These are phyloP conservation scores for Papilio protenor DNA, from an alignment of 2,888 invertebrate species.

Conservation along the genomic window DNA sequence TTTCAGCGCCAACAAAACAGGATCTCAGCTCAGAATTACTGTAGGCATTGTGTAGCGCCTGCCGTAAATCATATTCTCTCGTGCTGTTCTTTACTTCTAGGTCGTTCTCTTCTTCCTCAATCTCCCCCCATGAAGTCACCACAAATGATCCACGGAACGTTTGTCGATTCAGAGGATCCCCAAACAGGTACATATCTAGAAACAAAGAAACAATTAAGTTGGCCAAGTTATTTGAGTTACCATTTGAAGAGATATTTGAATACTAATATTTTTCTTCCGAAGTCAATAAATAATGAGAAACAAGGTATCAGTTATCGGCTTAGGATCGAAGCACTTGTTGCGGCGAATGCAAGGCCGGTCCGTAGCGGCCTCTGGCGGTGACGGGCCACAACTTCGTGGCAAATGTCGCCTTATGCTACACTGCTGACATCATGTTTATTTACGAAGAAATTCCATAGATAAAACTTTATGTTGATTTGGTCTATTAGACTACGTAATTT, in stretches of 20 bases:
- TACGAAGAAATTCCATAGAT: conserved; percentile 39
- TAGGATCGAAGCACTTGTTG: conserved; percentile 66
- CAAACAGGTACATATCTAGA: conserved; percentile 89
- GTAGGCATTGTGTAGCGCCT: conserved; percentile 89
- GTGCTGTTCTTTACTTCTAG: conserved; percentile 89
- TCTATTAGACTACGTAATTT: not conserved
- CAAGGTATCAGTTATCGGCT: conserved; percentile 9
- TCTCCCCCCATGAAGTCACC: conserved; percentile 88
- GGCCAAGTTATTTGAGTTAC: no score
- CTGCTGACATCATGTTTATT: conserved; percentile 46
- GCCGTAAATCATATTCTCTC: conserved; percentile 89
- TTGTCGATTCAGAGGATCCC: conserved; percentile 90
- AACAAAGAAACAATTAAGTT: conserved; percentile 50
- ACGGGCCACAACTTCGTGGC: conserved; percentile 63
- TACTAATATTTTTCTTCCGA: not conserved
- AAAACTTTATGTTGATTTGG: conserved; percentile 13
- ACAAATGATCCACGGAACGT: conserved; percentile 93
- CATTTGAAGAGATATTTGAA: not conserved
- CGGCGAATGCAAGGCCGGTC: conserved; percentile 69
- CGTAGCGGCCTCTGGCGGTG: conserved; percentile 68
- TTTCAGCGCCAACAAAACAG: conserved; percentile 91
- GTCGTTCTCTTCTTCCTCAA: conserved; percentile 86
- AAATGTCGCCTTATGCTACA: conserved; percentile 48
- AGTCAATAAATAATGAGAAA: conserved; percentile 18
- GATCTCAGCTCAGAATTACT: conserved; percentile 89